Base-by-base conservation (phyloP, 2,888 invertebrate genomes). In the Cataglyphis albicans region DNA sequence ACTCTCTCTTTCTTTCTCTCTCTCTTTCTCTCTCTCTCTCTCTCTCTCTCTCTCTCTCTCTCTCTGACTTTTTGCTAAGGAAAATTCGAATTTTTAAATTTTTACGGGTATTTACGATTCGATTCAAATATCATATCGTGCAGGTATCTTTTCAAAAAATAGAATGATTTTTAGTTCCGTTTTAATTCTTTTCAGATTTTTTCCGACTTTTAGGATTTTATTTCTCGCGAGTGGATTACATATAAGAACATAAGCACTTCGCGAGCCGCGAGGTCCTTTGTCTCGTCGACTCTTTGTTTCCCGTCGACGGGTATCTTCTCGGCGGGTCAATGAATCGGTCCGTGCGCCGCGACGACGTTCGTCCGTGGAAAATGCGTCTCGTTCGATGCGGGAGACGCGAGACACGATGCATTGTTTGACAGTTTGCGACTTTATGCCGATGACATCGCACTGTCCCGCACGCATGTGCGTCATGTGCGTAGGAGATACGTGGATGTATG, bases 281-380 rank as follows among this genome's bases (percentile, higher is more conserved):
- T 90, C 90, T 88, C 84, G 89, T 25, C 65, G 78, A 86, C 70
- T 88, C 90, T 90, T 90, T 90, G 90, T 90, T 83, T 88, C 82
- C 59, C 83, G 83, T 90, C 85, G 90, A 87, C 90, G 89, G 89
- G 86, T 88, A 90, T 89, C 89, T 83, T 73, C 75, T 88, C 89
- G 88, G 87, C 88, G 87, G 88, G 89, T 90, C 90, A 90, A 90
- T 89, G 90, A 90, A 90, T 90, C 90, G 89, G 85, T 63, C 86
- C 52, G 38, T 52, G 38, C 75, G 72, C 18, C 78, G 44, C 89
- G 86, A 90, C 90, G 90, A 90, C 78, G 72, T 86, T 89, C 90
- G 80, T 73, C 80, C 67, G 87, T 90, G 90, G 86, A 88, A 52
- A 90, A 90, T 75, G 90, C 90, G 83, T 88, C 87, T 87, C 87